These are phyloP conservation scores for Heliothis virescens DNA, from an alignment of 1,140 invertebrate species.

Conservation along the genomic window DNA sequence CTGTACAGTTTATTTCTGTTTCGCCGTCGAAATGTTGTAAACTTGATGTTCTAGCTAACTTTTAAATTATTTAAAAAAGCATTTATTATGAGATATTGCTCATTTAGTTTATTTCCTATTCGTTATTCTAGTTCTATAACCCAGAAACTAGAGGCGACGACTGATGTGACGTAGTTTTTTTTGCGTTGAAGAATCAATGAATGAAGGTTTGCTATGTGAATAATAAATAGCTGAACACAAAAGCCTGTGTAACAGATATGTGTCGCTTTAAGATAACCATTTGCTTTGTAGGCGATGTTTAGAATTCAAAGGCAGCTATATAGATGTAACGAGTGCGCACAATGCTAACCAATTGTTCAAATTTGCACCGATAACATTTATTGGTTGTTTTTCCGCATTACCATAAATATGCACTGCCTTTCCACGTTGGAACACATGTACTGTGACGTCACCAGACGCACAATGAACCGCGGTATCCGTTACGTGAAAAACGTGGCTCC, in stretches of 20 bases:
- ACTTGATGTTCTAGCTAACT: not conserved
- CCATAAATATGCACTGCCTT: conserved; percentile 23
- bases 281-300: conserved; percentile 9
- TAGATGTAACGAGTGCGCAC: conserved; percentile 4
- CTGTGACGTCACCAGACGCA: conserved; percentile 16
- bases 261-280: conserved; percentile 12
- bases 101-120: too few species aligned
- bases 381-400: conserved; percentile 39
- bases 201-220: not conserved
- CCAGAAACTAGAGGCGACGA: too few species aligned
- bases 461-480: conserved; percentile 22
- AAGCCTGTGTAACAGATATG: conserved; percentile 7
- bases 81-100: too few species aligned
- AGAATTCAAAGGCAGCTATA: conserved; percentile 19
- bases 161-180: too few species aligned
- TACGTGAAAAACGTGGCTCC: conserved; percentile 22
- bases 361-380: conserved; percentile 8
- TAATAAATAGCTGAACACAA: conserved; percentile 14
- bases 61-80: too few species aligned
- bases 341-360: conserved; percentile 38
- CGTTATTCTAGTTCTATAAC: too few species aligned
- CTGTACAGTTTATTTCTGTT: not conserved
- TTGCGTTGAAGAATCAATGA: not conserved
- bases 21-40: conserved; percentile 5
- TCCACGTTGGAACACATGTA: conserved; percentile 14